Evolutionary conservation across 2,888 invertebrate genomes (phyloP).

Genomic region (Andrena hattorfiana): DNA sequence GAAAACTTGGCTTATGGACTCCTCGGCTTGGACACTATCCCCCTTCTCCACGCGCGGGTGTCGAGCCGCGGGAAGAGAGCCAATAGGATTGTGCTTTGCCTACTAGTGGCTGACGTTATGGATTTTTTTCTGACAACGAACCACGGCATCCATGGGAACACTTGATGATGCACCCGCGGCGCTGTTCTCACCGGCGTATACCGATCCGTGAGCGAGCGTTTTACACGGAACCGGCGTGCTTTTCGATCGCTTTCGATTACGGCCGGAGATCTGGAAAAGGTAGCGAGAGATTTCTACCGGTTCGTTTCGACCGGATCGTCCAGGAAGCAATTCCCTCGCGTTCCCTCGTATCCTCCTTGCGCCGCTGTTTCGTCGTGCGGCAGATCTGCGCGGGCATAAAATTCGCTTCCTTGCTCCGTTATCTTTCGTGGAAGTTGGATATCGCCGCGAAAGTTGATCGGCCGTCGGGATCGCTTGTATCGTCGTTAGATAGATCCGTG

Average conservation of each 20-base stretch:
- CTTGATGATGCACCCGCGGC: conserved; percentile 64
- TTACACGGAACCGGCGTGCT: conserved; percentile 29
- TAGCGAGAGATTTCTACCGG: conserved; percentile 10
- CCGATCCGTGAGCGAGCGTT: conserved; percentile 23
- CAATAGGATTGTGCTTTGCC: conserved; percentile 78
- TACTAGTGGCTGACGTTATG: conserved; percentile 77
- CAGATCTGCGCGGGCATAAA: conserved; percentile 8
- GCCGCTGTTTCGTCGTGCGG: conserved; percentile 11
- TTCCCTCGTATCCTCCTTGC: background rate
- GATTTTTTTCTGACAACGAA: conserved; percentile 69
- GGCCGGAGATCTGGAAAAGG: conserved; percentile 15
- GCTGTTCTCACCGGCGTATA: conserved; percentile 69
- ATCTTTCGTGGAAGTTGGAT: conserved; percentile 2
- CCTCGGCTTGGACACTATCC: conserved; percentile 52
- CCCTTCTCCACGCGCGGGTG: conserved; percentile 28
- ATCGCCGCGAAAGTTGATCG: background rate
- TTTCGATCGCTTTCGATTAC: conserved; percentile 50
- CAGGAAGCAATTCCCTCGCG: conserved; percentile 11
- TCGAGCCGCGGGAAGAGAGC: conserved; percentile 65
- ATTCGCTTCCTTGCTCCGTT: conserved; percentile 26
- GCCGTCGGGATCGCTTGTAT: background rate
- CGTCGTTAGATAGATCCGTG: conserved; percentile 16
- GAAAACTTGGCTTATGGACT: conserved; percentile 73
- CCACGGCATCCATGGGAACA: conserved; percentile 77
- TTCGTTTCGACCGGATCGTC: conserved; percentile 20